Conservation (phyloP, 2,113 vertebrate genomes). For the Anoura caudifer region DNA sequence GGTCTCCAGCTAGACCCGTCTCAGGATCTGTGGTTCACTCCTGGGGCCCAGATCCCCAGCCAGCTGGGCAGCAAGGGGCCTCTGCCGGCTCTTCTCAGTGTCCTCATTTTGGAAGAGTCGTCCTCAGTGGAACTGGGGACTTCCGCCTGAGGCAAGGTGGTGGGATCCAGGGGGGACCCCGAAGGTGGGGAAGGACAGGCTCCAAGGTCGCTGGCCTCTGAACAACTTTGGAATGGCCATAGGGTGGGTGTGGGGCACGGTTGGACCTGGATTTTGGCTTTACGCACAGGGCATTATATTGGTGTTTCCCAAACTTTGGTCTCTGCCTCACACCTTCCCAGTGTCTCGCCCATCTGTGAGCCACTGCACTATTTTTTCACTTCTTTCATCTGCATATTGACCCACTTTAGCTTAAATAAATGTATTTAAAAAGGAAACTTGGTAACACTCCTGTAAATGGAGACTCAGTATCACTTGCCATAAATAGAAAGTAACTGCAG, state of each 20-base stretch:
- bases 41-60: background rate
- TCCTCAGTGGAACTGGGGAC: background rate
- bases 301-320: conserved; percentile 10
- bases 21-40: background rate
- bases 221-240: background rate
- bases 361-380: conserved; percentile 35
- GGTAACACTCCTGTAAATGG: conserved; percentile 66
- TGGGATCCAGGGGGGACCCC: background rate
- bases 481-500: conserved; percentile 67
- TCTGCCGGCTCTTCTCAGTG: background rate
- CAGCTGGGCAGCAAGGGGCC: background rate
- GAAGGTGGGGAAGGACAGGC: background rate
- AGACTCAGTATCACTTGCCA: conserved; percentile 59
- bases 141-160: background rate
- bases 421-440: conserved; percentile 64
- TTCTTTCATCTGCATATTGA: conserved; percentile 48
- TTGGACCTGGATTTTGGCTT: background rate
- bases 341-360: conserved; percentile 18
- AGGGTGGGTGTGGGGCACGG: background rate
- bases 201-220: background rate
- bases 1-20: background rate
- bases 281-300: background rate
- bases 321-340: conserved; percentile 32
- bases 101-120: conserved; percentile 19
- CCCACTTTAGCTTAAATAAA: conserved; percentile 71